Base-by-base conservation (phyloP, 2,113 vertebrate genomes). In the Macaca nemestrina region DNA sequence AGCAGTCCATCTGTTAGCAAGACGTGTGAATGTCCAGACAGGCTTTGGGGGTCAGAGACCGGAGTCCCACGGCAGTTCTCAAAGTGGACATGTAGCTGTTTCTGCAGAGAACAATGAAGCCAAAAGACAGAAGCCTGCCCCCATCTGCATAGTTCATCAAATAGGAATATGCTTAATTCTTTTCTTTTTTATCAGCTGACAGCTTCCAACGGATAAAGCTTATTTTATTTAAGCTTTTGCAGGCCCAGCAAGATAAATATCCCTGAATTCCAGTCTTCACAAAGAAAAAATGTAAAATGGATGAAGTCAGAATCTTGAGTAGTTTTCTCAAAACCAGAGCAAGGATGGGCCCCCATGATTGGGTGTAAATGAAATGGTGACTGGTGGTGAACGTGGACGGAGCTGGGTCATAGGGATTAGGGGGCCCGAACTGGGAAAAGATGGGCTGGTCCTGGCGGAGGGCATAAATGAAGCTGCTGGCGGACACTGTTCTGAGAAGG, bases 21-120 rank as follows among this genome's bases (percentile, higher is more conserved):
- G 97, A 97, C 98, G 98, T 98, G 98, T 98, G 98, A 98, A 97
- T 97, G 98, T 99, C 99, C 98, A 99, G 98, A 99, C 98, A 98
- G 83, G 55, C n/a, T 68, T 97, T 98, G 98, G 98, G 98, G 98
- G 98, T 98, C 98, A 97, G 97, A 98, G 98, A 97, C 96, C 75
- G 97, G 96, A 96, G 97, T 97, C 98, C 98, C 98, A 92, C 86
- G 94, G 97, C 92, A 90, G 95, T 97, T 96, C 97, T 79, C 94
- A 96, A 97, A 97, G 93, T 90, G 98, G 98, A 98, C 98, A 80
- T 96, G 96, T 82, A 94, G 98, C 98, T 97, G 96, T 97, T 95
- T 95, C 98, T 97, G 95, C 97, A 91, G 98, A 97, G 90, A 79
- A 55, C 97, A 81, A n/a, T 89, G 95, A 67, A 96, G 97, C 96